Evolutionary conservation across 2,888 invertebrate genomes (phyloP), one percentile per base, ranked within the genome.

Genomic region (Agapetus fuscipes): DNA sequence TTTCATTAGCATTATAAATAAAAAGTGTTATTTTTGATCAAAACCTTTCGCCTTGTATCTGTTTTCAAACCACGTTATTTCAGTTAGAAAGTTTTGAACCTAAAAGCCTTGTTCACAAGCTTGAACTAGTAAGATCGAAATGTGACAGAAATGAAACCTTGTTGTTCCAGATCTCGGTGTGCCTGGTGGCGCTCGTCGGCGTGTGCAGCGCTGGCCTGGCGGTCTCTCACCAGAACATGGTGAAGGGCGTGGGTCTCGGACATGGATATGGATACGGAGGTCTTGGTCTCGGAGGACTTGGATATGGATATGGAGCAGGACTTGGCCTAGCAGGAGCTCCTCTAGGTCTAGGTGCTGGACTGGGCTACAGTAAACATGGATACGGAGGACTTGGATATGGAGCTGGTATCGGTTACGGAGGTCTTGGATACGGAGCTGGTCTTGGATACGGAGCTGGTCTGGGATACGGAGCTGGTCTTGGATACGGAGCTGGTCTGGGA

Each of bases 161-260:
- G n/a, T n/a, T n/a, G n/a, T n/a, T n/a, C n/a, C 12, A 34, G 34
- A 3, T 40, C 14, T 39, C 28, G 5, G 14, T 25, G 13, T 36
- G 29, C 30, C 9, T 40, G 7, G 17, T 34, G 3, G 37, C 25
- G 4, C 16, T 44, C n/a, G 20, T 27, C 1, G 34, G 25, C 12
- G 9, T 34, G 1, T 42, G 41, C 36, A 20, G 25, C 9, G 37
- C 33, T 3, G 35, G 40, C 25, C 31, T 24, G n/a, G 45, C 45
- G 7, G 29, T 42, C 3, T 41, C 45, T 11, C 36, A 42, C 15
- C 36, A 39, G 16, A 42, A 42, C 20, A 17, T 42, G n/a, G 17
- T 45, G 13, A 30, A 30, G 28, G 15, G 17, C 17, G 30, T 16
- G 5, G 37, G 33, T 24, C 37, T n/a, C n/a, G n/a, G n/a, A n/a